Conservation (phyloP, 2,888 invertebrate species). For the Platynereis dumerilii region DNA sequence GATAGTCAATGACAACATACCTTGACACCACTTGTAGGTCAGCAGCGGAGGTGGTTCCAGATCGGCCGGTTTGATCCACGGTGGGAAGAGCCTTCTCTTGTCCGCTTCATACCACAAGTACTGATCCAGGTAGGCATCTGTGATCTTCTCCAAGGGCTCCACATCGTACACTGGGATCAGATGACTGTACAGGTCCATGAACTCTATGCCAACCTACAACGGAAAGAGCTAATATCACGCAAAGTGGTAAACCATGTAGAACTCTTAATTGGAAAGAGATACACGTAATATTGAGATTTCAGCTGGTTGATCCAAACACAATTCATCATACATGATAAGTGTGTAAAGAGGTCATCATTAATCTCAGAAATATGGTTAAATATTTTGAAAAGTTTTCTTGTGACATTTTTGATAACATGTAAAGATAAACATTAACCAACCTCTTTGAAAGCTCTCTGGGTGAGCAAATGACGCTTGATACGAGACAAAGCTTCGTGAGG, state of each 20-base stretch:
- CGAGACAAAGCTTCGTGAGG: constrained; percentile 98
- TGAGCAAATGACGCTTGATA: constrained; percentile 98
- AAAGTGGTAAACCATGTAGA: too few species aligned
- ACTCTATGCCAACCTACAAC: constrained; percentile 91
- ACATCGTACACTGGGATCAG: constrained; percentile 99
- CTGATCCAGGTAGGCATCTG: constrained; percentile 99
- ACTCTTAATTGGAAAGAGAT: too few species aligned
- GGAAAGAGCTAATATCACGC: neutral
- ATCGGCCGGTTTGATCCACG: constrained; percentile 99
- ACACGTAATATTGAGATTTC: too few species aligned
- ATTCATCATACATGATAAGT: too few species aligned
- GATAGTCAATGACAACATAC: constrained; percentile 64
- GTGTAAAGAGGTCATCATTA: too few species aligned
- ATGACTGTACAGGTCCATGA: constrained; percentile 99
- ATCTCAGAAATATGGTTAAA: too few species aligned
- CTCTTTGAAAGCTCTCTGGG: constrained; percentile 98
- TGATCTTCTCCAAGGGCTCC: constrained; percentile 98
- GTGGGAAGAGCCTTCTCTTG: constrained; percentile 93
- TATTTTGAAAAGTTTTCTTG: too few species aligned
- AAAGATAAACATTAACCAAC: too few species aligned
- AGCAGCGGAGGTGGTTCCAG: constrained; percentile 85
- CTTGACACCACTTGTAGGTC: constrained; percentile 99
- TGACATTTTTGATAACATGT: too few species aligned
- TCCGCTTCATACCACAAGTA: constrained; percentile 99
- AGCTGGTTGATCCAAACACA: too few species aligned